phyloP scores from a whole-genome alignment of 2,797 vertebrate species.

The Uromys caudimaculatus region DNA sequence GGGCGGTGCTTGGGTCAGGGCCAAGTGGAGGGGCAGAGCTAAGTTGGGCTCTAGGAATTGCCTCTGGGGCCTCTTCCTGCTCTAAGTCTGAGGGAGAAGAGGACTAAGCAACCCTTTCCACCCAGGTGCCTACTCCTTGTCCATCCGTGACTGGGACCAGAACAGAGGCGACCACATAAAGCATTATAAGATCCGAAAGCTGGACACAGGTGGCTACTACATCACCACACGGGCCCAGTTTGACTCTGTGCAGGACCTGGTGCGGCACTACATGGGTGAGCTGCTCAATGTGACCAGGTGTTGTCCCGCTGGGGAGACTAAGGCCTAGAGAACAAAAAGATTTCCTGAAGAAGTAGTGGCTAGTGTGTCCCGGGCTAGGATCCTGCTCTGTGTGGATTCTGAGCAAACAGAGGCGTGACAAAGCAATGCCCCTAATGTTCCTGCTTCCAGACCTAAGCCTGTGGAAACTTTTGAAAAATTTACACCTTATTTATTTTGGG shows the following conservation, averaged over 20 bases:
- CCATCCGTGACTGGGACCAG: conserved; percentile 96
- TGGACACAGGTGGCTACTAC: conserved; percentile 97
- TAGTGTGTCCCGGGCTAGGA: neutral
- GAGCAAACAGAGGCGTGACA: neutral
- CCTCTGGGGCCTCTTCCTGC: neutral
- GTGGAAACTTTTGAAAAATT: neutral
- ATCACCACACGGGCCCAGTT: conserved; percentile 98
- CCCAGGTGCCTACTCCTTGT: conserved; percentile 96
- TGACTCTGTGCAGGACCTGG: conserved; percentile 93
- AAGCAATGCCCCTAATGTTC: neutral
- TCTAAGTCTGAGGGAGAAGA: neutral
- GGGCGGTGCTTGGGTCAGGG: neutral
- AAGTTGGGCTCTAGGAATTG: neutral
- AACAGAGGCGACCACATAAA: conserved; percentile 95
- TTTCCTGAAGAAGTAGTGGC: neutral
- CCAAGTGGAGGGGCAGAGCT: neutral
- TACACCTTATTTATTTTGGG: neutral
- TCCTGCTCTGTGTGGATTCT: neutral
- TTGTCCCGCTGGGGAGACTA: neutral
- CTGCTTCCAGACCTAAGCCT: neutral
- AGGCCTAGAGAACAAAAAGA: neutral
- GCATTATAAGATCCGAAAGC: conserved; percentile 98
- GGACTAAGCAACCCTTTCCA: neutral
- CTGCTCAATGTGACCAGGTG: accelerated
- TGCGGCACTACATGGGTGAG: conserved; percentile 95